Evolutionary conservation across 2,888 invertebrate species (phyloP).

Genomic region (Eledona agricola): DNA sequence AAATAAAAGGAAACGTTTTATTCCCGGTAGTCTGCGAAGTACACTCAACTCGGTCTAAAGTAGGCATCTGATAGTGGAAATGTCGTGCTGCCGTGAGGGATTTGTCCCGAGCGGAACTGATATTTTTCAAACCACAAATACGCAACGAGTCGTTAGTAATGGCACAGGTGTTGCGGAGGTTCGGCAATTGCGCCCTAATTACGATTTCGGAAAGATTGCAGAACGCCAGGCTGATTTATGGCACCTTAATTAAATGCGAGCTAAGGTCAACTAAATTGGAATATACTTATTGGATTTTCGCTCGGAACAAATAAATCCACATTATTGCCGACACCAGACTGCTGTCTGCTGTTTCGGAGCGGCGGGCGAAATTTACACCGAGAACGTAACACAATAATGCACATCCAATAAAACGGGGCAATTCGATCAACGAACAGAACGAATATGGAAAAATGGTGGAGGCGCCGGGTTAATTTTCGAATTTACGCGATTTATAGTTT

Average conservation of each 20-base stretch:
- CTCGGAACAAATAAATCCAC: constrained; percentile 18
- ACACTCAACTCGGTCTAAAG: constrained; percentile 19
- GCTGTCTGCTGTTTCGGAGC: constrained; percentile 4
- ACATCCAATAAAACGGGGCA: too few species aligned
- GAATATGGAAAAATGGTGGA: too few species aligned
- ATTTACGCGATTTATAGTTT: too few species aligned
- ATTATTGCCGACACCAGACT: constrained; percentile 18
- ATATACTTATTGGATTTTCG: constrained; percentile 33
- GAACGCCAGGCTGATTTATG: constrained; percentile 23
- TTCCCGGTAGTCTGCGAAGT: constrained; percentile 29
- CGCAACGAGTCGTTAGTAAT: too few species aligned
- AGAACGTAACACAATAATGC: too few species aligned
- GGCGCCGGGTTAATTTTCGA: too few species aligned
- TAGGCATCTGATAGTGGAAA: constrained; percentile 20
- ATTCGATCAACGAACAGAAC: too few species aligned
- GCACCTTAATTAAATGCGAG: constrained; percentile 30
- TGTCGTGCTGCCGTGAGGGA: constrained; percentile 26
- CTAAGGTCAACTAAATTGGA: constrained; percentile 30
- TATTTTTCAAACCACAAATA: too few species aligned
- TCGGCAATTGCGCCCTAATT: constrained; percentile 11
- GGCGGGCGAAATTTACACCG: too few species aligned
- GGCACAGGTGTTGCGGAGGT: constrained; percentile 6
- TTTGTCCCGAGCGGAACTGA: too few species aligned
- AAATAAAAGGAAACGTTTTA: constrained; percentile 37
- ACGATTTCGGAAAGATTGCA: constrained; percentile 17